Evolutionary conservation across 37 sponge, comb jelly and placozoan species (phyloP).

Genomic region (Amphimedon queenslandica): DNA sequence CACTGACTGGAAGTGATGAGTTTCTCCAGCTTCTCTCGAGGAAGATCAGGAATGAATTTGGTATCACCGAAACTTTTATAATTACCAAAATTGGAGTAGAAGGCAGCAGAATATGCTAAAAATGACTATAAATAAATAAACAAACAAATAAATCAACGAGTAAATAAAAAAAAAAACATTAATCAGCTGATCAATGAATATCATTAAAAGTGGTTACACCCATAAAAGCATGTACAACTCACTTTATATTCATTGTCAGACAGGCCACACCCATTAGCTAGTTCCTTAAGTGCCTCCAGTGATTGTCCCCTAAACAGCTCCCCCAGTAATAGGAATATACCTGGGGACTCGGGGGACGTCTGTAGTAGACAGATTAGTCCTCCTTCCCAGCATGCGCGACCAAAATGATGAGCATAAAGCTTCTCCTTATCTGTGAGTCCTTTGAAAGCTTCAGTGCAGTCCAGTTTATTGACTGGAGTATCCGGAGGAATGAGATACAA

Average conservation of each 20-base stretch:
- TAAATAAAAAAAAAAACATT: not conserved
- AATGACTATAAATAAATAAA: slow-evolving; percentile 36
- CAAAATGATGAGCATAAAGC: slow-evolving; percentile 82
- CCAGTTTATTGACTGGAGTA: slow-evolving; percentile 68
- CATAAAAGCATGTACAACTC: not conserved
- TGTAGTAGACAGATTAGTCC: slow-evolving; percentile 77
- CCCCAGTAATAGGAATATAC: slow-evolving; percentile 70
- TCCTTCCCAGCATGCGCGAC: slow-evolving; percentile 79
- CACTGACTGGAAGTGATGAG: slow-evolving; percentile 44
- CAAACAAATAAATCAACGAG: not conserved
- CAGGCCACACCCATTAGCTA: slow-evolving; percentile 1
- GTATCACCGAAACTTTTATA: slow-evolving; percentile 89
- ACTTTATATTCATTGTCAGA: slow-evolving; percentile 66
- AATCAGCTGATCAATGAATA: too few species aligned
- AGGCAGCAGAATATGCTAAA: slow-evolving; percentile 68
- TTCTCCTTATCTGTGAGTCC: slow-evolving; percentile 65
- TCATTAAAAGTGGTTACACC: not conserved
- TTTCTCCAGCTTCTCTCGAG: slow-evolving; percentile 52
- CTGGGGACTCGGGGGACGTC: slow-evolving; percentile 83
- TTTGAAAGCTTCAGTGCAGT: slow-evolving; percentile 66
- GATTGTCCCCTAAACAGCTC: slow-evolving; percentile 56
- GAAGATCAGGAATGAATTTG: slow-evolving; percentile 76
- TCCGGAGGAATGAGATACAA: slow-evolving; percentile 40
- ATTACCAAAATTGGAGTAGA: slow-evolving; percentile 88
- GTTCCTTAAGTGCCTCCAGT: slow-evolving; percentile 29